Conservation (phyloP, 2,797 vertebrate species). For the Pteronotus mesoamericanus region DNA sequence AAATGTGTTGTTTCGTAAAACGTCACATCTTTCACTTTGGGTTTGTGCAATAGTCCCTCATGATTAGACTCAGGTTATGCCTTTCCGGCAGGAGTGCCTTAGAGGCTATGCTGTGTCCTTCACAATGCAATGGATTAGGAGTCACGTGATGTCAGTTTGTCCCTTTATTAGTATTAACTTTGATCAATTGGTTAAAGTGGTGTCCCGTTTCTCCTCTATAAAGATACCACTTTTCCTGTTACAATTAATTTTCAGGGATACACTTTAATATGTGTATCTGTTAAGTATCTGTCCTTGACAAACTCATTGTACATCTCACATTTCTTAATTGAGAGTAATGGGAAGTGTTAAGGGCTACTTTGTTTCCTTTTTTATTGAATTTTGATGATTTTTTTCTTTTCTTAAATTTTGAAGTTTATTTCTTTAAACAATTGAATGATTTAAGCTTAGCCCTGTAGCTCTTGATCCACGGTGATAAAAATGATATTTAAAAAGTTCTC, state of each 20-base stretch:
- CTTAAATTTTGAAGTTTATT: background rate
- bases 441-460: background rate
- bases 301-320: background rate
- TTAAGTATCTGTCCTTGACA: background rate
- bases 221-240: background rate
- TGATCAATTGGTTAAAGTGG: background rate
- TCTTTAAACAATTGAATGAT: background rate
- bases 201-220: background rate
- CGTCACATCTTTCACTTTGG: background rate
- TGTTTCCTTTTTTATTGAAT: background rate
- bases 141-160: background rate
- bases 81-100: background rate
- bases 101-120: background rate
- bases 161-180: background rate
- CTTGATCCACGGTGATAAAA: background rate
- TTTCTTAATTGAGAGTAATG: background rate
- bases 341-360: background rate
- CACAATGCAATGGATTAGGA: background rate
- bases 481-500: background rate
- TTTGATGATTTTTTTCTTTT: conserved; percentile 14
- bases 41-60: background rate
- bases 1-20: background rate
- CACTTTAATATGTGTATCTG: background rate
- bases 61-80: background rate
- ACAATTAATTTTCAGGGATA: background rate